Evolutionary conservation across 2,797 vertebrate species (phyloP).

Genomic region (Sitta carolinensis): DNA sequence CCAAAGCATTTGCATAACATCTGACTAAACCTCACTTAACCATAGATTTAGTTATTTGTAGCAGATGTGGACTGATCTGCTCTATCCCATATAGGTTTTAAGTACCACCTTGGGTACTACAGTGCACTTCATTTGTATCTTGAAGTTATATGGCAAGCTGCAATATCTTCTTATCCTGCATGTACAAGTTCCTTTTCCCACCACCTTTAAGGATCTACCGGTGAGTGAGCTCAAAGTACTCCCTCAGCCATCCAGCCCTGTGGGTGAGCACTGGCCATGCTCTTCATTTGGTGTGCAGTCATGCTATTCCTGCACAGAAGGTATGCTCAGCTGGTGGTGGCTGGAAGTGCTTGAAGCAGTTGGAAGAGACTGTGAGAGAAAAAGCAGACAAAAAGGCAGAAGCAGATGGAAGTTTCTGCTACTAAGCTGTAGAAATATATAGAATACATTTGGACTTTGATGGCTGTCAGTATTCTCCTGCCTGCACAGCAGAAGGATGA

Average conservation of each 20-base stretch:
- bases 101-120: not conserved
- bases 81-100: not conserved
- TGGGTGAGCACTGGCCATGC: not conserved
- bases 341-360: not conserved
- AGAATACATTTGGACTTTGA: not conserved
- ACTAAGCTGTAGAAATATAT: not conserved
- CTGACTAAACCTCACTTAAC: not conserved
- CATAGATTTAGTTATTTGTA: not conserved
- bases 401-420: not conserved
- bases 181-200: not conserved
- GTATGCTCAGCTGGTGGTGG: not conserved
- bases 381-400: not conserved
- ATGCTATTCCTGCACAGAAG: not conserved
- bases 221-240: not conserved
- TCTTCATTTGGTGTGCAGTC: not conserved
- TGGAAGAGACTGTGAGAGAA: not conserved
- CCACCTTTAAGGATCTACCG: not conserved
- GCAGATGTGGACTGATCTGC: not conserved
- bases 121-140: not conserved
- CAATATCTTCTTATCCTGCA: not conserved
- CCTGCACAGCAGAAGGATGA: not conserved
- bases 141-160: not conserved
- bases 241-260: not conserved
- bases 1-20: not conserved
- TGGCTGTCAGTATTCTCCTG: not conserved